Evolutionary conservation across 2,797 vertebrate genomes (phyloP), one percentile per base, ranked within the genome.

Genomic region (Artibeus jamaicensis): DNA sequence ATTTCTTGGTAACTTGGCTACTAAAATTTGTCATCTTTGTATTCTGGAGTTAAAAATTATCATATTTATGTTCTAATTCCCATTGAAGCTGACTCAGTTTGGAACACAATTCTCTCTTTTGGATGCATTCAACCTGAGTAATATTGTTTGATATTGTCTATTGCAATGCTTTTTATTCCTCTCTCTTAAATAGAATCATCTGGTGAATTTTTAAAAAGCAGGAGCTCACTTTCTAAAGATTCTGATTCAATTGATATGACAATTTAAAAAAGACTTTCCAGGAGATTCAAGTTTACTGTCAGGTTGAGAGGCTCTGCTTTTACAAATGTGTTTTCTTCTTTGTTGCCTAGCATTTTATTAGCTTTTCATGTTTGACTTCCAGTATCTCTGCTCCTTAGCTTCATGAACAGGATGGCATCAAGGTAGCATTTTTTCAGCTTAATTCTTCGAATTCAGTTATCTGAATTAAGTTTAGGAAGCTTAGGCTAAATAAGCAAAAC

Each of bases 61-160:
- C 42, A 46, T 53, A 42, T 44, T 91, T 86, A 59, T 67, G 39
- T 48, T 67, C 39, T 78, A 44, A 83, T 89, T 34, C 57, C 44
- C 39, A 83, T 93, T 71, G 48, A 71, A 87, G 22, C 46, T 86
- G 34, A 46, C 29, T 89, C 22, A 44, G 29, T 91, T 77, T 77
- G 62, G 59, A 87, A 73, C 12, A 89, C 11, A 87, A 4, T 67
- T 93, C 10, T 70, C 62, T 86, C n/a, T 44, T 95, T 92, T 84
- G 9, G 34, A 57, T 76, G 15, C 50, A 73, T 89, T 90, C 59
- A 95, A 55, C 3, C 65, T 73, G 50, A 89, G 29, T 86, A 91
- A 53, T 86, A 79, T 65, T 55, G 21, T 94, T 94, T 94, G 65
- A 50, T 94, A 53, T 68, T n/a, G 74, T 91, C 22, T 93, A 7